Evolutionary conservation across 2,113 vertebrate species (phyloP), one percentile per base, ranked within the genome.

Genomic region (Eretmochelys imbricata): DNA sequence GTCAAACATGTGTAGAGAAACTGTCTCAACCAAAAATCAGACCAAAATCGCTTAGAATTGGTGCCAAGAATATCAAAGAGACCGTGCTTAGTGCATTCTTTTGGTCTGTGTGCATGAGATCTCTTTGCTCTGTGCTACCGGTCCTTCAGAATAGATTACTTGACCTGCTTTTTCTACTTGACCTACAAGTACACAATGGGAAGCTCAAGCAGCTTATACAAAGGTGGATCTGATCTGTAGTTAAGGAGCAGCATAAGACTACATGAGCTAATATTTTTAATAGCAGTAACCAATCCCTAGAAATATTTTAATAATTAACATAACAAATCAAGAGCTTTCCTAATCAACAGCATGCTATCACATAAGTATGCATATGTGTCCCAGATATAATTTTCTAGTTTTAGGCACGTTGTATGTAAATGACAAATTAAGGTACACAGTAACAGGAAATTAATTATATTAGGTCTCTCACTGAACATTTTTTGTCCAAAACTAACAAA

Each of bases 361-460:
- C 59, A 75, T 81, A n/a, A 0, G 20, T 10, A 89, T 35, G 38
- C 10, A 89, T 31, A 87, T 91, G 89, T 80, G 85, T 88, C 85
- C 85, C 96, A 95, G 79, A 95, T 93, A 91, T 50, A 38, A 49
- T 2, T 1, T 53, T 72, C 87, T 84, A 50, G 53, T 89, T 84
- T 42, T 27, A 59, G 88, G 84, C 84, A 82, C 29, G 1, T 29
- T 96, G 48, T 93, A 85, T 17, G 12, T 93, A 94, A 90, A 93
- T 16, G 85, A 90, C 50, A 54, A 80, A 88, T 84, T 53, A n/a
- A 8, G 80, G 96, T 50, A 55, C 59, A 14, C 31, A 94, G 88
- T 84, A 96, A 10, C 91, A 94, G 95, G 92, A 96, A 96, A 96
- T 96, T 2, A 92, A 87, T 54, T 93, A 0, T 48, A 89, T 35